Percentiles rank a stretch among this genome's conserved stretches.
These are phyloP conservation scores for Tenebrio molitor DNA, from an alignment of 1,140 invertebrate genomes.

Conservation along the genomic window DNA sequence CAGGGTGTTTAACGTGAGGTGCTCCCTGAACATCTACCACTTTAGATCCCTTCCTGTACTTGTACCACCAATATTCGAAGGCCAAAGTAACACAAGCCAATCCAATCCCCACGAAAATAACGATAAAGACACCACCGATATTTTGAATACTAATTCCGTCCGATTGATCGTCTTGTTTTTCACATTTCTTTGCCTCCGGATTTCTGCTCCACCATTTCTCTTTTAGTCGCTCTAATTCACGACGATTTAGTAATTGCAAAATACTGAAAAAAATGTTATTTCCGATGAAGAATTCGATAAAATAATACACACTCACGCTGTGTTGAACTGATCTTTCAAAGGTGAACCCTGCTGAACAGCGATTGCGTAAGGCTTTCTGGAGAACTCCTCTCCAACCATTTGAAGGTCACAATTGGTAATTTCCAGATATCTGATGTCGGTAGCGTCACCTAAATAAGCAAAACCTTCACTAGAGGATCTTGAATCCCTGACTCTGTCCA, in stretches of 20 bases:
- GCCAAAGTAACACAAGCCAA: conserved; percentile 92
- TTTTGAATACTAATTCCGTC: conserved; percentile 98
- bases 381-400: conserved; percentile 95
- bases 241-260: conserved; percentile 91
- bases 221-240: conserved; percentile 93
- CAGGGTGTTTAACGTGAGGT: conserved; percentile 9
- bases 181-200: conserved; percentile 82
- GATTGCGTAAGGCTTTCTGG: conserved; percentile 95
- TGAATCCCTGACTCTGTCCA: conserved; percentile 82
- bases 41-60: conserved; percentile 73
- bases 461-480: conserved; percentile 85
- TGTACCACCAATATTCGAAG: conserved; percentile 96
- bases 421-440: conserved; percentile 88
- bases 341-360: conserved; percentile 97
- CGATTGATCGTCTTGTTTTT: conserved; percentile 90
- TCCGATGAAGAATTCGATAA: too few relatives aligned
- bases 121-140: conserved; percentile 97
- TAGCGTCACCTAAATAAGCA: conserved; percentile 95
- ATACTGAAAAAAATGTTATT: conserved; percentile 76
- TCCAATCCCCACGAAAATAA: conserved; percentile 94
- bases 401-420: conserved; percentile 93
- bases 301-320: too few relatives aligned
- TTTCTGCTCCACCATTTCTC: conserved; percentile 97
- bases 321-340: conserved; percentile 91
- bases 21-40: conserved; percentile 72